phyloP scores from a whole-genome alignment of 2,888 invertebrate species.

The Limnephilus marmoratus region DNA sequence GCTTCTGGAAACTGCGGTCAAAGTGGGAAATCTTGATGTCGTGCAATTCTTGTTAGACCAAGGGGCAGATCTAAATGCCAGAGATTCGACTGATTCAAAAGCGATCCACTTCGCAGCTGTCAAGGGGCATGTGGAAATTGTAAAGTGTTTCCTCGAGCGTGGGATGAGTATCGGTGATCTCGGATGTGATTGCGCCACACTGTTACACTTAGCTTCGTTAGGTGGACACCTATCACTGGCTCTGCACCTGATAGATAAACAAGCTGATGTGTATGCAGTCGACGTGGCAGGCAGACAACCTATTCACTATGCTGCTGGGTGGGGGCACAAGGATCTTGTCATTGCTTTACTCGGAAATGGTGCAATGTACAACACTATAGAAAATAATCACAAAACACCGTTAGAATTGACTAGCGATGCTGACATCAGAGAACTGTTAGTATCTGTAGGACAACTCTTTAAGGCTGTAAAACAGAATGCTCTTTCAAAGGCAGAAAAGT shows the following conservation, averaged over 20 bases:
- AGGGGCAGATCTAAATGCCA: neutral
- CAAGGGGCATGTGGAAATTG: neutral
- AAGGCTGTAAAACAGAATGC: constrained; percentile 18
- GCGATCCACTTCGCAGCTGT: neutral
- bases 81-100: neutral
- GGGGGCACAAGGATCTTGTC: neutral
- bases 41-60: neutral
- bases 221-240: neutral
- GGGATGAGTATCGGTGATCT: neutral
- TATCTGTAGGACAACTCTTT: constrained; percentile 1
- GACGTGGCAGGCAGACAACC: neutral
- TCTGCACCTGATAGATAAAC: neutral
- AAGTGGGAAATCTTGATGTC: neutral
- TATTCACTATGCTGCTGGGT: neutral
- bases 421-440: neutral
- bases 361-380: neutral
- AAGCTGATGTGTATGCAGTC: constrained; percentile 9
- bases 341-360: neutral
- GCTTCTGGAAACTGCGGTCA: neutral
- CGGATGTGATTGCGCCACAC: neutral
- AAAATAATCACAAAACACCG: neutral
- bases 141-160: constrained; percentile 13
- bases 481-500: neutral
- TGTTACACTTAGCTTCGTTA: constrained; percentile 3
- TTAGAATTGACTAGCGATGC: neutral